Conservation (phyloP, 2,888 invertebrate species). For the Cerceris rybyensis region DNA sequence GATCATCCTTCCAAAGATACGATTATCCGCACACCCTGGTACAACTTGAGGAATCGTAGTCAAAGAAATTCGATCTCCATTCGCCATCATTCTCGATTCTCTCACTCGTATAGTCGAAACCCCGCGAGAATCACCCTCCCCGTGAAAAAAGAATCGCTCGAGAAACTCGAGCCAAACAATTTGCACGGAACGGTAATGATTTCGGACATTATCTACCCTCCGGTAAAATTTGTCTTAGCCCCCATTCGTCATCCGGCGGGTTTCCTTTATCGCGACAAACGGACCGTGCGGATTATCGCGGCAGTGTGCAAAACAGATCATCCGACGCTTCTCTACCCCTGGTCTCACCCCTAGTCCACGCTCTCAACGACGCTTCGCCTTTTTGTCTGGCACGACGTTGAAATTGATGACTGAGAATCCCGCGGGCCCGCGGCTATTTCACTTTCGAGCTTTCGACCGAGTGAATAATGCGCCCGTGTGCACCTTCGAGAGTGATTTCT, state of each 20-base stretch:
- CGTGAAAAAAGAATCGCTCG: not conserved
- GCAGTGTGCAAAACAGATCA: conserved; percentile 41
- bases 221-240: conserved; percentile 57
- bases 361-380: conserved; percentile 11
- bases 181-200: conserved; percentile 55
- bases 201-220: conserved; percentile 62
- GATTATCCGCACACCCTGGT: too few species aligned
- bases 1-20: too few species aligned
- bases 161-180: conserved; percentile 47
- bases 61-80: too few species aligned
- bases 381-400: conserved; percentile 51
- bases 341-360: not conserved
- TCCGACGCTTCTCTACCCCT: conserved; percentile 11
- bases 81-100: not conserved
- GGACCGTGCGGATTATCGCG: conserved; percentile 44
- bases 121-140: not conserved
- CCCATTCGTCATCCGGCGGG: conserved; percentile 55
- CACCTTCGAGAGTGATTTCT: conserved; percentile 72
- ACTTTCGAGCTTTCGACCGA: conserved; percentile 54
- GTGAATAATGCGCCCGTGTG: conserved; percentile 57
- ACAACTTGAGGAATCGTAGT: too few species aligned
- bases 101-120: not conserved
- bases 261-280: conserved; percentile 48
- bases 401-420: conserved; percentile 71
- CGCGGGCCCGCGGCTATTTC: conserved; percentile 57